Evolutionary conservation across 2,113 vertebrate species (phyloP), one percentile per base, ranked within the genome.

Genomic region (Lonchura striata): DNA sequence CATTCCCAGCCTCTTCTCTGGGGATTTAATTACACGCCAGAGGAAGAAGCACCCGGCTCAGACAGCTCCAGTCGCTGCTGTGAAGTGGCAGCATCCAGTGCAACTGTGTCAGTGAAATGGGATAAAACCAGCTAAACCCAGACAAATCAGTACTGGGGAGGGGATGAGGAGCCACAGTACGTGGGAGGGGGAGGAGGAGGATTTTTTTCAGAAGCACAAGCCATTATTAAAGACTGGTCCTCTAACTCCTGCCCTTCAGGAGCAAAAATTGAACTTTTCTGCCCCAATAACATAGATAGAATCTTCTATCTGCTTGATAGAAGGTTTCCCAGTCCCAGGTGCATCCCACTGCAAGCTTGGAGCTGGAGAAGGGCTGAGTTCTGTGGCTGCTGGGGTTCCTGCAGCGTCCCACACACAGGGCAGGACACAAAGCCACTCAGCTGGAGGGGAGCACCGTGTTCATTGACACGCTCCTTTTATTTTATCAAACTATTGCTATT

Each of bases 141-240:
- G 53, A 11, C 33, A 56, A 35, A 31, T 6, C 9, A 0, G n/a
- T 2, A 1, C 5, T 3, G 69, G 10, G 27, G 37, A 37, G 44
- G 41, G 46, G 31, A 44, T 21, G 7, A 76, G 69, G 72, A 92
- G 81, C 44, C 6, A 30, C 3, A 14, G 1, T 1, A 6, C 0
- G 13, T 1, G 4, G 0, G 7, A 37, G 13, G 31, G 11, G 35
- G 28, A 57, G 44, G 39, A 60, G 57, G 7, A 57, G 18, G 13
- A 6, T 0, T 8, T 65, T 60, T 33, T n/a, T 3, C 46, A 25
- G 39, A 50, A 59, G 30, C n/a, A 37, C 1, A 1, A 82, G 71
- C 17, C 6, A 1, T 46, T 78, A 8, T 61, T 61, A 27, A 56
- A 69, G 46, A 6, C 21, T 37, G 35, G 30, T 78, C 42, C 23